Evolutionary conservation across 1,140 invertebrate genomes (phyloP), one percentile per base, ranked within the genome.

Genomic region (Brachionus rotundiformis): DNA sequence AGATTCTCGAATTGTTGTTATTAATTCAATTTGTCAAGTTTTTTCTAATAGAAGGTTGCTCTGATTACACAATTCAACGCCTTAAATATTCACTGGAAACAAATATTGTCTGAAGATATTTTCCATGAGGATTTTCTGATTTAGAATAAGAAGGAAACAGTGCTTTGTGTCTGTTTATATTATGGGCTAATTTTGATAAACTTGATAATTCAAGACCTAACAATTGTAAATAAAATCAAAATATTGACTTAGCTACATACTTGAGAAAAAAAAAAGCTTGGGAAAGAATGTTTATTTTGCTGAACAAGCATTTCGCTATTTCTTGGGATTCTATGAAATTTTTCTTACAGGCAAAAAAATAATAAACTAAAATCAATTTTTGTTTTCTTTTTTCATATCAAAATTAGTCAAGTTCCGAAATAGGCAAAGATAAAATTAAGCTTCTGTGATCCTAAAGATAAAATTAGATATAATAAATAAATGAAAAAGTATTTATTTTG

Each of bases 231-330:
- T n/a, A 39, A 39, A 39, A 39, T n/a, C n/a, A n/a, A 47, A 47
- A 47, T 47, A 47, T 16, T 47, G 44, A 47, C 44, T 16, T n/a
- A 47, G 44, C 41, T 44, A 2, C 44, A 47, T 47, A 47, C 44
- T n/a, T 47, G 4, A 47, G 4, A 47, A 47, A n/a, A n/a, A 13
- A 47, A 47, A 11, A 47, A 47, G 44, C 44, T 8, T n/a, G n/a
- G n/a, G n/a, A 47, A 47, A 47, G n/a, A 47, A 47, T 47, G 44
- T 47, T 47, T 47, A 47, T n/a, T 47, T 47, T n/a, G 44, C n/a
- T 13, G n/a, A 47, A 47, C 10, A 47, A 47, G 44, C 44, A n/a
- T 47, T 39, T 47, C n/a, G n/a, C 11, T 47, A 16, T 47, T n/a
- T 1, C 10, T 47, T 1, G n/a, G 13, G n/a, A 47, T 47, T 47